Conservation (phyloP, 2,888 invertebrate genomes). For the Peribatodes rhomboidaria region DNA sequence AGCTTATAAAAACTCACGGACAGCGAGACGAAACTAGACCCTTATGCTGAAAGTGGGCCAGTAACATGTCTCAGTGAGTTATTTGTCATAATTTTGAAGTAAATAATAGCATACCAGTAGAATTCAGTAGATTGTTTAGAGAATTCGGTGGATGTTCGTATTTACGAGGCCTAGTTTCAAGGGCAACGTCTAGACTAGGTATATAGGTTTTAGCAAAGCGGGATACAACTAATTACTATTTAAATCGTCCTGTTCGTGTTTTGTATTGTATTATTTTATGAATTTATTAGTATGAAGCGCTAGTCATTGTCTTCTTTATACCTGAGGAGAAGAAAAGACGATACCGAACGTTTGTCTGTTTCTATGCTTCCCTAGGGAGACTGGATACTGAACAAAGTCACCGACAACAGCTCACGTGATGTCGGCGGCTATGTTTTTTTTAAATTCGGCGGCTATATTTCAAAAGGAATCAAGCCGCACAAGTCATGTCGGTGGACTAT, state of each 20-base stretch:
- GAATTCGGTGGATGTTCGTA: slow-evolving; percentile 42
- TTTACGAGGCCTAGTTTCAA: slow-evolving; percentile 48
- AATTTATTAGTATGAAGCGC: not conserved
- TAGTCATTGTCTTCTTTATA: no score
- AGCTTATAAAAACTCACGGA: no score
- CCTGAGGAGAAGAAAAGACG: no score
- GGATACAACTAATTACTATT: slow-evolving; percentile 51
- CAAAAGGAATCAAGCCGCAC: no score
- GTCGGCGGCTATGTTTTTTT: no score
- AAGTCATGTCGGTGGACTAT: no score
- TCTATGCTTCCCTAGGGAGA: no score
- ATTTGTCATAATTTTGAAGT: not conserved
- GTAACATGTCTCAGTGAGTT: not conserved
- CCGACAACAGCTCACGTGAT: no score
- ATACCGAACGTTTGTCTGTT: no score
- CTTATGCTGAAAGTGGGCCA: not conserved
- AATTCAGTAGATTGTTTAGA: not conserved
- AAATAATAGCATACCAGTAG: slow-evolving; percentile 1
- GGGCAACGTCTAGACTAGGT: slow-evolving; percentile 62
- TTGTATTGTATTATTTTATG: no score
- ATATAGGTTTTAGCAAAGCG: slow-evolving; percentile 9
- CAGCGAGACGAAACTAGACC: not conserved
- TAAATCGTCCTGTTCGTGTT: slow-evolving; percentile 11
- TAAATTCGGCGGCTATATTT: no score
- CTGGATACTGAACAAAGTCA: no score